Evolutionary conservation across 2,113 vertebrate species (phyloP), one percentile per base, ranked within the genome.

Genomic region (Apodemus speciosus): DNA sequence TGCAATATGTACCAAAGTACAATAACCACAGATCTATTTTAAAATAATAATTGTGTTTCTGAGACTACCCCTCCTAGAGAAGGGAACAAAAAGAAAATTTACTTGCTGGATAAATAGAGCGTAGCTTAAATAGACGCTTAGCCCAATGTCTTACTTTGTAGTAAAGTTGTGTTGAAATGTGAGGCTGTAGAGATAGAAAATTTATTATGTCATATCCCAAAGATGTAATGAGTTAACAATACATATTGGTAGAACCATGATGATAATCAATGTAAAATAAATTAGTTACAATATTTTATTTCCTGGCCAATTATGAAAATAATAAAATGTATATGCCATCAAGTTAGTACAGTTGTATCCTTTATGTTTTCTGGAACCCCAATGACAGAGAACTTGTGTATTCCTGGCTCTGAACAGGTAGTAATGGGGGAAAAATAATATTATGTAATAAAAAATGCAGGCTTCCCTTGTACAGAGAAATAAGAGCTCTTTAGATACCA

Each of bases 11-110:
- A 84, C n/a, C 49, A 92, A 72, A 91, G 27, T 72, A 51, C 30
- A 60, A 93, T 62, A 58, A 66, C 23, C 14, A 5, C 32, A 43
- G 16, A 64, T 77, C 35, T 30, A 49, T 38, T 81, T 32, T 56
- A 86, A 87, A 92, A 75, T n/a, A 92, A 90, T 68, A 75, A 95
- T 46, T 58, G 75, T 79, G 35, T n/a, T 40, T 64, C 38, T 86
- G 72, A 85, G 46, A 68, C 23, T 38, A 60, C 27, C n/a, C 53
- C 25, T 85, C n/a, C 68, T 92, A 64, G 6, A 35, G 53, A 71
- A 85, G 62, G 73, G 4, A 79, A 84, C 32, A 84, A 93, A 91
- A 89, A 69, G 16, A 89, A 95, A 95, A 79, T 49, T 8, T 27
- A 72, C 3, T 68, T 77, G 21, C 15, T 85, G 75, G 66, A 53